phyloP scores from a whole-genome alignment of 1,140 invertebrate species.

The Dufourea novaeangliae region DNA sequence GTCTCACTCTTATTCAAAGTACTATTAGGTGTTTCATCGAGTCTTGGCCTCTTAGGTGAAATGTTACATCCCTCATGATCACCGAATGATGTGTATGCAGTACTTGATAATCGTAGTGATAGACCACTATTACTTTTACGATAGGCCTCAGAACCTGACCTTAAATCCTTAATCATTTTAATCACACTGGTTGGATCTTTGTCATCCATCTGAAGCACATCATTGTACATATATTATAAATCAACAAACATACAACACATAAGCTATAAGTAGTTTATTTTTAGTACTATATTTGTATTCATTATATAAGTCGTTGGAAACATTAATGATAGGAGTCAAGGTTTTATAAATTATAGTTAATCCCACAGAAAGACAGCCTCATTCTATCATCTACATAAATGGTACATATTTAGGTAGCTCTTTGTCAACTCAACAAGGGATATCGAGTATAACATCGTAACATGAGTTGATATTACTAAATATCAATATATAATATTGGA shows the following conservation, averaged over 20 bases:
- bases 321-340: no score
- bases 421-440: no score
- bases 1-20: constrained; percentile 36
- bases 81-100: constrained; percentile 23
- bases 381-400: background rate
- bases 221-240: background rate
- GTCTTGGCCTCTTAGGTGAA: constrained; percentile 62
- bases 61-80: constrained; percentile 18
- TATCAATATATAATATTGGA: no score
- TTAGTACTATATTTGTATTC: background rate
- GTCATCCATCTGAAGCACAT: constrained; percentile 61
- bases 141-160: constrained; percentile 60
- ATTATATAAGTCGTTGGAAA: no score
- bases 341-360: no score
- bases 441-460: no score
- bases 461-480: no score
- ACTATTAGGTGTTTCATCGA: constrained; percentile 50
- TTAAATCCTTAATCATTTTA: constrained; percentile 70
- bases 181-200: constrained; percentile 71
- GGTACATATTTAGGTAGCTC: no score
- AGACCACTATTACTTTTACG: constrained; percentile 45
- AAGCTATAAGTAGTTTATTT: background rate
- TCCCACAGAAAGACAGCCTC: no score
- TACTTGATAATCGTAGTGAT: constrained; percentile 52
- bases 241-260: background rate